A percentile compares a stretch with the other conserved stretches of the same genome.
phyloP scores from a whole-genome alignment of 2,113 vertebrate species.

The Etia nguti region DNA sequence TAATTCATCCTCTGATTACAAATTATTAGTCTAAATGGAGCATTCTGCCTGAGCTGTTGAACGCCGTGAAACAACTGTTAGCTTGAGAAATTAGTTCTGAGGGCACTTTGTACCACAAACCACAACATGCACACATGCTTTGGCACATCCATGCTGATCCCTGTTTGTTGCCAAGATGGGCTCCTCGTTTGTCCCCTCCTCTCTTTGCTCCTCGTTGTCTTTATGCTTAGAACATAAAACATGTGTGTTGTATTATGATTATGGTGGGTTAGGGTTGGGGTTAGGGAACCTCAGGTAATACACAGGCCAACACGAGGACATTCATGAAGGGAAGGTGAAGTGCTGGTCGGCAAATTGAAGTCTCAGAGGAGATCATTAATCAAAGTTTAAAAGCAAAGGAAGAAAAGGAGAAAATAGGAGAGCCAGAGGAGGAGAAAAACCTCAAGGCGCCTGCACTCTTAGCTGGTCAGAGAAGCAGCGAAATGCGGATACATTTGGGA shows the following conservation, averaged over 20 bases:
- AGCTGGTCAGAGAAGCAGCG: not conserved
- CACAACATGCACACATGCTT: not conserved
- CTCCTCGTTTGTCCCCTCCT: not conserved
- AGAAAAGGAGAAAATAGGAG: not conserved
- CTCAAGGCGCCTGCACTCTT: not conserved
- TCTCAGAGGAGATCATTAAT: not conserved
- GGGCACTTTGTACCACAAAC: not conserved
- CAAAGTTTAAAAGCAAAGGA: not conserved
- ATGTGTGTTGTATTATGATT: not conserved
- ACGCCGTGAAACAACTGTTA: not conserved
- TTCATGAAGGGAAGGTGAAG: not conserved
- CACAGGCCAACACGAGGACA: not conserved
- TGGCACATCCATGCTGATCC: not conserved
- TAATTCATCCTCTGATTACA: not conserved
- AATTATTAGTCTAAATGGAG: not conserved
- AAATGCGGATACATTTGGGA: not conserved
- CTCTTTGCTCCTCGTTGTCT: not conserved
- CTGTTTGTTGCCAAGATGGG: not conserved
- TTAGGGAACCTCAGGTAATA: not conserved
- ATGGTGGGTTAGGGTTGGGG: not conserved
- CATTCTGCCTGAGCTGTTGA: not conserved
- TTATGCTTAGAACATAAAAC: not conserved
- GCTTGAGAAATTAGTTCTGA: not conserved
- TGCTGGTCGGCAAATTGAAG: not conserved
- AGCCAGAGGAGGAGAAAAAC: not conserved